Evolutionary conservation across 2,113 vertebrate genomes (phyloP), one percentile per base, ranked within the genome.

Genomic region (Terrapene triunguis): DNA sequence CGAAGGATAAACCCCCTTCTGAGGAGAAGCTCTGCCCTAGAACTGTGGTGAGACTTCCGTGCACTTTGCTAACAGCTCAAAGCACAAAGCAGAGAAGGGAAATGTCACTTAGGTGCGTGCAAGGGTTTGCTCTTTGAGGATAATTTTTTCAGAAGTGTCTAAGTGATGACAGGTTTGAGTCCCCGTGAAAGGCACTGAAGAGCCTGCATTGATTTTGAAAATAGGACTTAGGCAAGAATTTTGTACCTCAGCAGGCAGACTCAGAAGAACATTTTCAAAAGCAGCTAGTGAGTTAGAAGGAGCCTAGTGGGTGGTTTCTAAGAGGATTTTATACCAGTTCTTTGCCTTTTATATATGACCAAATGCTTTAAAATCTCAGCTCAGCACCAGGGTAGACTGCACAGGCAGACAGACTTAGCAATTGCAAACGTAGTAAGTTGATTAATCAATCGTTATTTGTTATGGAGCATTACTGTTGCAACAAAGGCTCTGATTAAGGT

Each of bases 371-470:
- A 25, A 76, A 27, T 11, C 38, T 44, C 72, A 13, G 9, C 44
- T 24, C 42, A 78, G 74, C 42, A 47, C 24, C 38, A 78, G 42
- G 13, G 42, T 8, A 27, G 74, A 13, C 11, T 76, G 22, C 38
- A 44, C 11, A 76, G 13, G 12, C n/a, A 29, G 42, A 78, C n/a
- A 29, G 42, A 78, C 24, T 27, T 44, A 27, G 44, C 25, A 22
- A 29, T 2, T 3, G 50, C 32, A 32, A 47, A 27, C 21, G 4
- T 72, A 13, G 0, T 17, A n/a, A 80, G 13, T 6, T 3, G 19
- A n/a, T 44, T 24, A 6, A 48, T 48, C 42, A 50, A n/a, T 16
- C 59, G 0, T 0, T 44, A 25, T 32, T 35, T 65, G 5, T 57
- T 16, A 4, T 25, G 4, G 27, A 6, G 42, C 32, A 14, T 10